phyloP scores from a whole-genome alignment of 2,113 vertebrate species.

The Probosciger aterrimus region DNA sequence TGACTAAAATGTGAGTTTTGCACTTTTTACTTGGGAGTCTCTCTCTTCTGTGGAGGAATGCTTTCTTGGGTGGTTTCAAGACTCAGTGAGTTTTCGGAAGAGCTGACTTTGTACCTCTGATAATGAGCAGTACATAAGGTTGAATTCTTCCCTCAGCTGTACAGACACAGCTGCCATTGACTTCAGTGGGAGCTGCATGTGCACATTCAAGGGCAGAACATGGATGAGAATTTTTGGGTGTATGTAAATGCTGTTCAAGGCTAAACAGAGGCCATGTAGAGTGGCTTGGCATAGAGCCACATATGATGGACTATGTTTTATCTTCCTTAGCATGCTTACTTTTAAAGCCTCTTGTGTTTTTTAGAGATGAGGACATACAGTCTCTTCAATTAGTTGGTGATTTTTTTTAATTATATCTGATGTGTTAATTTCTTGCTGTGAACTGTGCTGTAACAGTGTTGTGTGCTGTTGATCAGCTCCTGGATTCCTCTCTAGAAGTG shows the following conservation, averaged over 20 bases:
- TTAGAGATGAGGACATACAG: neutral
- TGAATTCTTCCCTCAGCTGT: conserved; percentile 9
- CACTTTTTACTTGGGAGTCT: neutral
- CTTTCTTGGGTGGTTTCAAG: neutral
- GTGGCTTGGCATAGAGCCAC: neutral
- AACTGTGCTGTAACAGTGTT: neutral
- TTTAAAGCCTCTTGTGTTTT: neutral
- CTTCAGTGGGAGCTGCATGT: neutral
- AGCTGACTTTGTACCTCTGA: neutral
- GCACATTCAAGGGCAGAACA: neutral
- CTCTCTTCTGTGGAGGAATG: neutral
- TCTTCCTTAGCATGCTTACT: neutral
- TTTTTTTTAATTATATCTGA: neutral
- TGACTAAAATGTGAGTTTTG: neutral
- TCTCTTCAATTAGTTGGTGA: neutral
- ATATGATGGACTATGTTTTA: neutral
- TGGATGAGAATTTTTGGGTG: neutral
- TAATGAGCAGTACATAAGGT: neutral
- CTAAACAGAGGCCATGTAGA: neutral
- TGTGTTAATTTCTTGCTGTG: conserved; percentile 7
- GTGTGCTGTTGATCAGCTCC: neutral
- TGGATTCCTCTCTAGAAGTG: neutral
- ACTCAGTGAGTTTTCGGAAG: neutral
- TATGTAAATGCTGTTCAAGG: neutral
- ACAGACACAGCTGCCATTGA: neutral